Base-by-base conservation (phyloP, 2,888 invertebrate genomes). In the Tinea trinotella region DNA sequence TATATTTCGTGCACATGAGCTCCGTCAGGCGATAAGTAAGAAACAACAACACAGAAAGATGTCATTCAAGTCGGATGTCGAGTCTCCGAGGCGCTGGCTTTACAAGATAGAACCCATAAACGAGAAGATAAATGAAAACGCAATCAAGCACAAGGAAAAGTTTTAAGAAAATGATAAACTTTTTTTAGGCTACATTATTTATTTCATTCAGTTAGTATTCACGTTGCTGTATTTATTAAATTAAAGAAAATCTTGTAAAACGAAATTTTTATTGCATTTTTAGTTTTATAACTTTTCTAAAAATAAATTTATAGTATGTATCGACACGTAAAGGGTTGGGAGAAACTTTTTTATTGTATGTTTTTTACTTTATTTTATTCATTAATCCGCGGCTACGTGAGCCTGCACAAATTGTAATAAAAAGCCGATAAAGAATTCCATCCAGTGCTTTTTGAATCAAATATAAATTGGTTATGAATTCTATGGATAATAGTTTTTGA, bases 111-210 rank as follows among this genome's bases (percentile, higher is more conserved):
- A 63, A 67, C 64, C 66, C 65, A 70, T 64, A 66, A 70, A 68
- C 68, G 66, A 64, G 67, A 75, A 80, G 76, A 77, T 77, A 78
- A 80, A 80, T 81, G 77, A 80, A 80, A 81, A 76, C 64, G 75
- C 79, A 81, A 82, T 81, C 81, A 82, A 77, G 75, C 74, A 73
- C 65, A 68, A 73, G 71, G 68, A 70, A 74, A 81, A 79, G 68
- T 77, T 76, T 76, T 69, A 68, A 68, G 69, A 71, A 67, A 71
- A 68, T 70, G 71, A 74, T 76, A 76, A 80, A 78, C 76, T 64
- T 69, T 70, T 68, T 71, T 66, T 62, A 55, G 56, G 65, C 69
- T 68, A 70, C 72, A 75, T 79, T 80, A 78, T 79, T 79, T 81
- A 77, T 74, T 70, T 68, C 64, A 63, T 64, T 65, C 63, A 64